phyloP scores from a whole-genome alignment of 2,797 vertebrate species.

The Pangasius djambal region DNA sequence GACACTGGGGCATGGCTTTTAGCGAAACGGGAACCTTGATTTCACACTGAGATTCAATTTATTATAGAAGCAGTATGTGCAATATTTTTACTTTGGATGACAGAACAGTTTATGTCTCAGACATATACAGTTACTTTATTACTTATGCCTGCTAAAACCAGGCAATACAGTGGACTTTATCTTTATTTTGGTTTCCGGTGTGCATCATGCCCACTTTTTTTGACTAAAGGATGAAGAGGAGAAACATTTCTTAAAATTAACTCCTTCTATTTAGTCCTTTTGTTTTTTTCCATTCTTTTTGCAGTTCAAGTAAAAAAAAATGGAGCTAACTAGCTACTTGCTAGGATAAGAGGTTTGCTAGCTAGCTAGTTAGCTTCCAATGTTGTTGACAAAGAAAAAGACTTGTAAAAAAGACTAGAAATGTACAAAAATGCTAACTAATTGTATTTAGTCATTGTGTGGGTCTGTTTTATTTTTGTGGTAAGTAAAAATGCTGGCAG shows the following conservation, averaged over 20 bases:
- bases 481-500: neutral
- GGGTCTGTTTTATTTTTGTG: neutral
- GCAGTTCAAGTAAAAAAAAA: neutral
- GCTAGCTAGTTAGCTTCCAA: neutral
- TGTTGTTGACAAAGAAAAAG: neutral
- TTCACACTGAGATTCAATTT: slow-evolving; percentile 14
- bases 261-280: neutral
- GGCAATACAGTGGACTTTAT: neutral
- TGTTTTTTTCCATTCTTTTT: neutral
- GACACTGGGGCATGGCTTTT: neutral
- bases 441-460: neutral
- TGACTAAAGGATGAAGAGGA: neutral
- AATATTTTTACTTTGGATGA: neutral
- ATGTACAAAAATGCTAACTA: neutral
- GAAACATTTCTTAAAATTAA: neutral
- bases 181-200: neutral
- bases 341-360: neutral
- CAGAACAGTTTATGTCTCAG: neutral
- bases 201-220: no score
- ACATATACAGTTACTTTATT: neutral
- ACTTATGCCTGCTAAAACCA: neutral
- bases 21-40: slow-evolving; percentile 13
- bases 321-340: no score
- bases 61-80: slow-evolving; percentile 2
- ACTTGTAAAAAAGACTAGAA: neutral